These are phyloP conservation scores for Gadus chalcogrammus DNA, from an alignment of 2,113 vertebrate genomes.

Conservation along the genomic window DNA sequence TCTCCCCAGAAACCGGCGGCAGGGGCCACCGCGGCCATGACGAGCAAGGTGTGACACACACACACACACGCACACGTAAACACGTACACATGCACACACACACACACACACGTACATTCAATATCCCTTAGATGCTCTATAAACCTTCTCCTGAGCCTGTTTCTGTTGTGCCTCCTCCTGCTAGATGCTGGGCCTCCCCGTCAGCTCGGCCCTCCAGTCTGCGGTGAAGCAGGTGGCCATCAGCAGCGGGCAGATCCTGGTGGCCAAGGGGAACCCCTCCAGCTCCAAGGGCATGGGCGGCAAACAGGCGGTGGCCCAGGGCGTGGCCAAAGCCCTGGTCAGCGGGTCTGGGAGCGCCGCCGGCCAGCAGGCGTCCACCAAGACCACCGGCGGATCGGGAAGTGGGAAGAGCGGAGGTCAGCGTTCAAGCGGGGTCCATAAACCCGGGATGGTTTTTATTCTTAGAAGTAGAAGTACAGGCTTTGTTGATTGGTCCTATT, in stretches of 20 bases:
- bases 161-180: slow-evolving; percentile 24
- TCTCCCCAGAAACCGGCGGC: slow-evolving; percentile 86
- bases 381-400: slow-evolving; percentile 78
- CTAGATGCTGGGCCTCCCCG: slow-evolving; percentile 90
- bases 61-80: too few species aligned
- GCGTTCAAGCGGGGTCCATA: slow-evolving; percentile 61
- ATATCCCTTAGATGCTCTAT: too few species aligned
- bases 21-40: slow-evolving; percentile 69
- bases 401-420: slow-evolving; percentile 86
- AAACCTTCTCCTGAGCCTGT: background rate
- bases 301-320: slow-evolving; percentile 95
- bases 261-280: slow-evolving; percentile 87
- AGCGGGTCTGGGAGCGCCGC: slow-evolving; percentile 82
- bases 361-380: slow-evolving; percentile 83
- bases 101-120: too few species aligned
- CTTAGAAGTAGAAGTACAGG: too few species aligned
- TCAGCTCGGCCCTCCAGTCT: slow-evolving; percentile 85
- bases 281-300: slow-evolving; percentile 86
- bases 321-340: slow-evolving; percentile 95
- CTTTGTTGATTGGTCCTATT: too few species aligned
- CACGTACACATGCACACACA: too few species aligned
- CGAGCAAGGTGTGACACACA: slow-evolving; percentile 76
- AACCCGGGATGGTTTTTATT: background rate
- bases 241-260: slow-evolving; percentile 94
- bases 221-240: slow-evolving; percentile 94